Conservation (phyloP, 2,888 invertebrate genomes). For the Eristalis pertinax region DNA sequence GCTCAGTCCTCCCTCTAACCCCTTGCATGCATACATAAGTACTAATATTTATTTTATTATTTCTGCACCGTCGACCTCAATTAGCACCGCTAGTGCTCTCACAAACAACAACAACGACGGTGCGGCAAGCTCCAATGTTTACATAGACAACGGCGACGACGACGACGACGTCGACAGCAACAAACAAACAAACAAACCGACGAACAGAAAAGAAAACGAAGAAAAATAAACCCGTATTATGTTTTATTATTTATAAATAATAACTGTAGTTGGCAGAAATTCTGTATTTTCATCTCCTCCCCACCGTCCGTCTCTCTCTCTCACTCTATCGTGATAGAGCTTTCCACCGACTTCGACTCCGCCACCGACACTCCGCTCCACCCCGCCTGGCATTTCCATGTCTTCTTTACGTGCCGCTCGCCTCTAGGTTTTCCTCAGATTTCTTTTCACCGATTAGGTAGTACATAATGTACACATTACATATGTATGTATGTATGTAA, state of each 20-base stretch:
- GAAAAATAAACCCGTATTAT: slow-evolving; percentile 32
- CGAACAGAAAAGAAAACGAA: slow-evolving; percentile 7
- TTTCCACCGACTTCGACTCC: slow-evolving; percentile 22
- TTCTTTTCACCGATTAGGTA: slow-evolving; percentile 30
- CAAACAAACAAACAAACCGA: slow-evolving; percentile 17
- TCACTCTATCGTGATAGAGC: slow-evolving; percentile 22
- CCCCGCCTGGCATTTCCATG: background rate
- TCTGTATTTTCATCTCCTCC: slow-evolving; percentile 12
- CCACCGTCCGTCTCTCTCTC: too few species aligned
- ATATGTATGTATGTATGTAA: background rate
- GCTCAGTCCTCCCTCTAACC: background rate
- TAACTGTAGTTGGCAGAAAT: slow-evolving; percentile 49
- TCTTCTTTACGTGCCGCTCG: slow-evolving; percentile 25
- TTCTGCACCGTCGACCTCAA: slow-evolving; percentile 50
- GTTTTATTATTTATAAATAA: slow-evolving; percentile 52
- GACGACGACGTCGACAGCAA: background rate
- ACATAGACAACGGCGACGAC: background rate
- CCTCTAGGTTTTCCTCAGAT: slow-evolving; percentile 43
- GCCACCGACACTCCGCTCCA: background rate
- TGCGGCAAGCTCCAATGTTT: background rate
- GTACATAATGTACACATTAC: slow-evolving; percentile 8
- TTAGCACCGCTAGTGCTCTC: background rate
- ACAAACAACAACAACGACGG: background rate
- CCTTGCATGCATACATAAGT: background rate
- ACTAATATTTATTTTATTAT: slow-evolving; percentile 6